Evolutionary conservation across 2,888 invertebrate genomes (phyloP).

Genomic region (Phymatocera aterrima): DNA sequence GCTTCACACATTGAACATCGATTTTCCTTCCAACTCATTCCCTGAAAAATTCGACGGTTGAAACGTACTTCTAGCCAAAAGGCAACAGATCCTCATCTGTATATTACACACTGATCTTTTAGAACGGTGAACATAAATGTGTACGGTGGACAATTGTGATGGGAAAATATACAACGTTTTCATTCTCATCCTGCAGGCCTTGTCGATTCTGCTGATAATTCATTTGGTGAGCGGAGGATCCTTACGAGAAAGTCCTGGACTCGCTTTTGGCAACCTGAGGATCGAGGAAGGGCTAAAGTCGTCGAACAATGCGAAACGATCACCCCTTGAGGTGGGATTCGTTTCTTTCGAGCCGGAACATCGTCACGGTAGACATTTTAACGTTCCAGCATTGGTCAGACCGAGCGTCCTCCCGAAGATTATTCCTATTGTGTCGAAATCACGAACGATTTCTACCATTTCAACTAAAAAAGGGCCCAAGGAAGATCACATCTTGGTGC

Average conservation of each 20-base stretch:
- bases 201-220: constrained; percentile 9
- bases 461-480: constrained; percentile 21
- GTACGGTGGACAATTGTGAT: not conserved
- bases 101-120: not conserved
- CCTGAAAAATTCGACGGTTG: not conserved
- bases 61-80: not conserved
- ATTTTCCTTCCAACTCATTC: not conserved
- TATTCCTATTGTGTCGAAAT: constrained; percentile 33
- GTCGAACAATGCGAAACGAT: constrained; percentile 41
- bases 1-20: not conserved
- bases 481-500: constrained; percentile 37
- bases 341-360: constrained; percentile 43
- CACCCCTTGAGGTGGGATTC: constrained; percentile 42
- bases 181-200: not conserved
- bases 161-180: not conserved
- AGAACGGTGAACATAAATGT: not conserved
- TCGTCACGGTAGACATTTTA: constrained; percentile 6
- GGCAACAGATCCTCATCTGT: not conserved
- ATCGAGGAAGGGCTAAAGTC: constrained; percentile 19
- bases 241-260: not conserved
- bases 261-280: constrained; percentile 13
- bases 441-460: constrained; percentile 28
- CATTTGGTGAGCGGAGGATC: not conserved
- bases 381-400: constrained; percentile 28
- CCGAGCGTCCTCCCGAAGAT: constrained; percentile 31